Base-by-base conservation (phyloP, 2,888 invertebrate species). In the Hypsopygia costalis region DNA sequence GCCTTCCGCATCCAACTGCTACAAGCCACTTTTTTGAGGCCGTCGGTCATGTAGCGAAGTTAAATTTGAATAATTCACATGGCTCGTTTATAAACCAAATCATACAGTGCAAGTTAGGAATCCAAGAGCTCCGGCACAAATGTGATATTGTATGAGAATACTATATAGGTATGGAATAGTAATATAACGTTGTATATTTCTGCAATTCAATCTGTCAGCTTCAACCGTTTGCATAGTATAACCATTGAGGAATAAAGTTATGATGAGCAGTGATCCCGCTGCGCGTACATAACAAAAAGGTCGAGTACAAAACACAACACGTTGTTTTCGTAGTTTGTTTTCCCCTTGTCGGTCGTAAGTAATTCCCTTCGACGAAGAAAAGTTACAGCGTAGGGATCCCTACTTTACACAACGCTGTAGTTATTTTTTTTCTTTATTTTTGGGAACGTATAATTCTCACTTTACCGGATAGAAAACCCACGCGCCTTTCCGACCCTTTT, bases 361-460 rank as follows among this genome's bases (percentile, higher is more conserved):
- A 81, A 81, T 81, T 80, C 78, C 61, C 66, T 73, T 66, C 70
- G 67, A 61, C 64, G 55, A 68, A 69, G 63, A 71, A 80, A 81
- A 81, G 77, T 81, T 81, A 78, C 69, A 63, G 59, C 55, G 53
- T 47, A 59, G 66, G 60, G 69, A 67, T 68, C 74, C 71, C 68
- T 73, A 70, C 65, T 79, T 76, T 73, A 69, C 67, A 67, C 68
- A 66, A 58, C 47, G 57, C 52, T 62, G 57, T 65, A 72, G 66
- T 65, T 71, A n/a, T n/a, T 16, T 70, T 69, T 71, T 70, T 61
- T 53, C 68, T 71, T 71, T 62, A 73, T 66, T 61, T 70, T 70
- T 52, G 63, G 64, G 64, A 68, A 70, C 74, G 76, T 79, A 80
- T 82, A 80, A 82, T 82, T 80, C 76, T 75, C 73, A 82, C 76